A percentile compares a stretch with the other conserved stretches of the same genome.
Conservation (phyloP, 2,113 vertebrate genomes). For the Paralichthys olivaceus region DNA sequence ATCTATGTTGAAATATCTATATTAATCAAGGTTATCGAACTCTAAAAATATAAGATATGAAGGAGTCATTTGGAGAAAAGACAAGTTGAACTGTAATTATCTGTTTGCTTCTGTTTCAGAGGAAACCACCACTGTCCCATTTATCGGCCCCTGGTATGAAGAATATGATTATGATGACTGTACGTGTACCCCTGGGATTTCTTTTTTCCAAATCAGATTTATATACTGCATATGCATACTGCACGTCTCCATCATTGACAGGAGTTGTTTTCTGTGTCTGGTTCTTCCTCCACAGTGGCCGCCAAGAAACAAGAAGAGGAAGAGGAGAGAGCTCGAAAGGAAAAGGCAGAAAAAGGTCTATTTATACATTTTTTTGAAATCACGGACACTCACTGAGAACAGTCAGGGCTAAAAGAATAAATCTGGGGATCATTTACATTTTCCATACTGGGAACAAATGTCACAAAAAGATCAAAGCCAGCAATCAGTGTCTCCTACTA, state of each 20-base stretch:
- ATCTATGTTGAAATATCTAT: too few relatives aligned
- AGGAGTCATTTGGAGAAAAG: too few relatives aligned
- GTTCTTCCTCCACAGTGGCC: conserved; percentile 64
- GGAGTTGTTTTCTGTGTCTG: not conserved
- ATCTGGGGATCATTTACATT: too few relatives aligned
- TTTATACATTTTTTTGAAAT: too few relatives aligned
- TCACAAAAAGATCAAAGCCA: too few relatives aligned
- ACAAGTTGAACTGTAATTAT: too few relatives aligned
- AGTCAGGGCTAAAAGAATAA: too few relatives aligned
- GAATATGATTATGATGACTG: conserved; percentile 83
- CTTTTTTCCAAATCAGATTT: not conserved
- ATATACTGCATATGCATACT: not conserved
- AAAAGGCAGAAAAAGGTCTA: conserved; percentile 80
- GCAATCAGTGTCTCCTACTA: too few relatives aligned
- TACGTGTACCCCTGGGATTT: conserved; percentile 55
- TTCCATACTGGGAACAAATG: too few relatives aligned
- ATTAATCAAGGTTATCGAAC: too few relatives aligned
- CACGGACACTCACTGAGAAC: too few relatives aligned
- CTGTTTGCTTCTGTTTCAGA: conserved; percentile 61
- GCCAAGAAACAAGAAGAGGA: conserved; percentile 80
- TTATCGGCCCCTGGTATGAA: conserved; percentile 77
- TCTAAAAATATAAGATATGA: too few relatives aligned
- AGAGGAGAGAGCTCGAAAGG: conserved; percentile 74
- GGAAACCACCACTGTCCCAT: conserved; percentile 62
- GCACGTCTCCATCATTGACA: not conserved